Evolutionary conservation across 2,888 invertebrate species (phyloP), one percentile per base, ranked within the genome.

Genomic region (Tetramorium bicarinatum): DNA sequence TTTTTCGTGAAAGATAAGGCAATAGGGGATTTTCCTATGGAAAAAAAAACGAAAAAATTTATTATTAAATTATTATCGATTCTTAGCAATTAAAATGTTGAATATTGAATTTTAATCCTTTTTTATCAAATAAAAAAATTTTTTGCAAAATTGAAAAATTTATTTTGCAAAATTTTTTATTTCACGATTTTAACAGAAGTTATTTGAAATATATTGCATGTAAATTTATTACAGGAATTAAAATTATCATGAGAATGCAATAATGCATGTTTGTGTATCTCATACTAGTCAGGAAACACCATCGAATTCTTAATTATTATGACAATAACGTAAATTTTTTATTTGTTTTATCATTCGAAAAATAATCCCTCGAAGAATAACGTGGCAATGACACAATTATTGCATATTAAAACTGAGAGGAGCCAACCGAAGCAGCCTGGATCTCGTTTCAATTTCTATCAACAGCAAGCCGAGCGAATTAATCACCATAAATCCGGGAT

Each of bases 401-500:
- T 13, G 41, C 34, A 15, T 25, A 52, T 34, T 59, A 21, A 79
- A 56, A 38, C 8, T 29, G 25, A 21, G 44, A n/a, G n/a, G 21
- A 38, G 21, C 18, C 71, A 11, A 15, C 21, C n/a, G 54, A n/a
- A 11, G 25, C 29, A 44, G 38, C 41, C 47, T 1, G 6, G 3
- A 7, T 11, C 21, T 29, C 13, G 47, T 72, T 71, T 71, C 71
- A 71, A 80, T 80, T 80, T 80, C 79, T 54, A 80, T 71, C 71
- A 80, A 80, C 72, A 67, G 67, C 54, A 67, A 77, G 29, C 54
- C 59, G 25, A 80, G 72, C 72, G 59, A 61, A 80, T 80, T 80
- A 80, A 80, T 80, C 79, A 80, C 59, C 72, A 80, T 80, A 80
- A 80, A 80, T 80, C 72, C 79, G 25, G 72, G 79, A 69, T 79